Evolutionary conservation across 2,113 vertebrate genomes (phyloP).

Genomic region (Sorex fumeus): DNA sequence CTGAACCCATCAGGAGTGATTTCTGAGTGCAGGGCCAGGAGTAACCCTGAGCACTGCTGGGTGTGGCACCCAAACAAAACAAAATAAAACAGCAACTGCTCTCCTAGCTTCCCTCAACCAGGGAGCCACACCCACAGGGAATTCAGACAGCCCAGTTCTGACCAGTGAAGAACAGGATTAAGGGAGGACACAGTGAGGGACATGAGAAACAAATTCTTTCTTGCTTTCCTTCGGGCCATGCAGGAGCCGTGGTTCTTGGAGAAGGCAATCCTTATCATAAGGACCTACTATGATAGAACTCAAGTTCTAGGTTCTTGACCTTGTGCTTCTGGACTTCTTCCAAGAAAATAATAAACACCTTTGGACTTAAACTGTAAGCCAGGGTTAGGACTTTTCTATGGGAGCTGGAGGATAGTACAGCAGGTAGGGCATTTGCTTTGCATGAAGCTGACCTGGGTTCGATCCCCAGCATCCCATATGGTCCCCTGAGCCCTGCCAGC

Average conservation of each 20-base stretch:
- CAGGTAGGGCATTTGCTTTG: no score
- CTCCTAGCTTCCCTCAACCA: not conserved
- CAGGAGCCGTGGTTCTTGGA: not conserved
- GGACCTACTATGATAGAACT: not conserved
- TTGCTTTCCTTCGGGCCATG: not conserved
- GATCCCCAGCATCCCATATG: no score
- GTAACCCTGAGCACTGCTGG: no score
- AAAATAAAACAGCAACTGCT: not conserved
- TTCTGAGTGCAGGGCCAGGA: no score
- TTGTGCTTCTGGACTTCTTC: not conserved
- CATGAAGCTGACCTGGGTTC: no score
- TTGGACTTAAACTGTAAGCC: not conserved
- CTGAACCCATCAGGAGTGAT: no score
- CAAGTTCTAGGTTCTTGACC: not conserved
- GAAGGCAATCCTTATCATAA: no score
- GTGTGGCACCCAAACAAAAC: no score
- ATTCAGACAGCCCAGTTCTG: not conserved
- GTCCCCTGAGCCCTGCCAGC: no score
- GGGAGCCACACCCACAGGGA: no score
- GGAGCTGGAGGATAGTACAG: no score
- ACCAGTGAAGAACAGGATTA: not conserved
- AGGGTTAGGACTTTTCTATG: not conserved
- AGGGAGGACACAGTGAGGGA: no score
- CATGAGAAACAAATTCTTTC: not conserved
- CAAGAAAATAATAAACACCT: conserved; percentile 18